Evolutionary conservation across 1,140 invertebrate species (phyloP), one percentile per base, ranked within the genome.

Genomic region (Ctenoplectra terminalis): DNA sequence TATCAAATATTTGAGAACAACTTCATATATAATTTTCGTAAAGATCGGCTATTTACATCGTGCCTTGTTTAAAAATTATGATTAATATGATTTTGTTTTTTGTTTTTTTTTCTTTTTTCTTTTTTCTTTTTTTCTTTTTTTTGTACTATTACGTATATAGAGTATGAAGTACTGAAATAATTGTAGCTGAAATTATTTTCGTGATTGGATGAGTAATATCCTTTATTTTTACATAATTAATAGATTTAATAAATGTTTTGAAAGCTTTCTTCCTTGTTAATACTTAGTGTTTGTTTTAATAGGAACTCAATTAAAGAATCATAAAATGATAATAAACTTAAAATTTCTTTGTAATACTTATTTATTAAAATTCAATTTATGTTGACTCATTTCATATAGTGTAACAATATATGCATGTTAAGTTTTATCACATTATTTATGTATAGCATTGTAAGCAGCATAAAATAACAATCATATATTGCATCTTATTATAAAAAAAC

Each of bases 381-480:
- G 29, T 34, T 60, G 58, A 23, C 58, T 60, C 58, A 17, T 60
- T 60, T 60, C 34, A 34, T 60, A 11, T 34, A 60, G 31, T 34
- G 58, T 29, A 60, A 60, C 58, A 60, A 60, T 34, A 63, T 63
- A 20, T 63, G 31, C 34, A 63, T 34, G 20, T 60, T 7, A 60
- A 34, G 29, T 34, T 34, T 60, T 15, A 58, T 58, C 56, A 60
- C 37, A 37, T 37, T 23, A 63, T 61, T 37, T 63, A 63, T n/a
- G n/a, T n/a, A n/a, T n/a, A 37, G 40, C 40, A 26, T 66, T 34
- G 43, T 26, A 43, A 43, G 37, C 34, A 43, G 26, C 17, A 66
- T 66, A 43, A 66, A 66, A 66, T 43, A 66, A 66, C 37, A 66
- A 66, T 17, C 63, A 20, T 40, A 9, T 63, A 37, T 63, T 13